Conservation (phyloP, 1,140 invertebrate genomes). For the Drosophila novamexicana region DNA sequence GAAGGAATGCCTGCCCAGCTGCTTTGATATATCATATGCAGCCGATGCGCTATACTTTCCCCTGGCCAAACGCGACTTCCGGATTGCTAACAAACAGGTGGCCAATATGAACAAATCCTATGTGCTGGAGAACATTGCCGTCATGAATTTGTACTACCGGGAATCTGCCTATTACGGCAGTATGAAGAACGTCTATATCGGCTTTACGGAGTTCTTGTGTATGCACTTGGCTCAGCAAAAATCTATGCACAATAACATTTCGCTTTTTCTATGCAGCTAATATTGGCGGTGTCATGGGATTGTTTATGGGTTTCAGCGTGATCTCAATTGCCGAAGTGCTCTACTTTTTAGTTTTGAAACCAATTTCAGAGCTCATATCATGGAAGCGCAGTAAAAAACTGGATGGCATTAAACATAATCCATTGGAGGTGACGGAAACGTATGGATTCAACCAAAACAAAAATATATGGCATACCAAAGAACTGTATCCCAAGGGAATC, state of each 20-base stretch:
- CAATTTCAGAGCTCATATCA: conserved; percentile 57
- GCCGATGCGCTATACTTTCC: conserved; percentile 67
- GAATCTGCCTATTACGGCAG: conserved; percentile 89
- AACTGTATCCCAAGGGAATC: conserved; percentile 63
- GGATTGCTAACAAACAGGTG: conserved; percentile 52
- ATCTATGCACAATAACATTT: background rate
- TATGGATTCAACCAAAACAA: background rate
- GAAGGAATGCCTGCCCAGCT: conserved; percentile 58
- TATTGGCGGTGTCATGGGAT: conserved; percentile 91
- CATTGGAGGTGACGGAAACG: background rate
- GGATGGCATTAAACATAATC: conserved; percentile 4
- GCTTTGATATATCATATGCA: conserved; percentile 68
- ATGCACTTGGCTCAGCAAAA: conserved; percentile 7
- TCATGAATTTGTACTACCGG: conserved; percentile 90
- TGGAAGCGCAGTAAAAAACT: conserved; percentile 41
- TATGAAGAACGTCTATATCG: conserved; percentile 90
- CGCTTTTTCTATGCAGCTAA: conserved; percentile 86
- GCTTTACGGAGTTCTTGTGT: conserved; percentile 91
- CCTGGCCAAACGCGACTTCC: conserved; percentile 50
- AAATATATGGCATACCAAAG: conserved; percentile 51
- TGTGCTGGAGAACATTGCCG: conserved; percentile 86
- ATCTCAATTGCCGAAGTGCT: conserved; percentile 90
- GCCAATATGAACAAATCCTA: conserved; percentile 62
- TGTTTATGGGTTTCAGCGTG: conserved; percentile 93
- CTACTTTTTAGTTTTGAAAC: conserved; percentile 88